These are phyloP conservation scores for Gymnocephalus cernua DNA, from an alignment of 2,113 vertebrate species.

Conservation along the genomic window DNA sequence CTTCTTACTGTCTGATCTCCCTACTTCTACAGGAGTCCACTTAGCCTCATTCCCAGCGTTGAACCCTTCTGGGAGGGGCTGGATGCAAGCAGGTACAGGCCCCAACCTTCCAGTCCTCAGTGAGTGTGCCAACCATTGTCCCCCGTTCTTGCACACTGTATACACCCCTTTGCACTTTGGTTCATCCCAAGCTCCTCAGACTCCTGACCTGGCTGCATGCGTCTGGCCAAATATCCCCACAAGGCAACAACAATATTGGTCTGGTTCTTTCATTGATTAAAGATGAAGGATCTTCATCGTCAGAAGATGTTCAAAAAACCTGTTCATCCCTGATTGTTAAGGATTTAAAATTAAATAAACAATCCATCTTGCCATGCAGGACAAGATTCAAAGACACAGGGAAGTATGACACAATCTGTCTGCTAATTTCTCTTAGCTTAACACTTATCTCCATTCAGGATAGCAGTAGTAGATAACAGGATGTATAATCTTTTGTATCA, in stretches of 20 bases:
- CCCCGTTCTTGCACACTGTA: constrained; percentile 51
- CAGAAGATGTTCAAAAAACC: not conserved
- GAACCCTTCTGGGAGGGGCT: constrained; percentile 83
- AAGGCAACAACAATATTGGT: constrained; percentile 60
- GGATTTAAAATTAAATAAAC: not conserved
- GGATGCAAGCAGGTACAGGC: constrained; percentile 80
- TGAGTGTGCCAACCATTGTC: constrained; percentile 79
- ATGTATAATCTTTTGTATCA: not conserved
- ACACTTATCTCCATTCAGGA: not conserved
- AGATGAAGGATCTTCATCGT: constrained; percentile 12
- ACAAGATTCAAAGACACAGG: not conserved
- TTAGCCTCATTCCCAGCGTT: constrained; percentile 83
- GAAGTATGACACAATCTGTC: not conserved
- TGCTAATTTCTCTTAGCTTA: not conserved
- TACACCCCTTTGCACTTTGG: constrained; percentile 63
- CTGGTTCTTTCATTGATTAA: constrained; percentile 9
- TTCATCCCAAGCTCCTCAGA: constrained; percentile 44
- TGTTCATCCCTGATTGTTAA: not conserved
- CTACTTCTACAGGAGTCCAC: constrained; percentile 81
- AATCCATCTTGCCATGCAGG: not conserved
- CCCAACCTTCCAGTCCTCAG: constrained; percentile 79
- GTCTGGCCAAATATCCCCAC: constrained; percentile 56
- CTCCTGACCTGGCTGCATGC: constrained; percentile 72
- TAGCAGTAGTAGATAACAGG: not conserved
- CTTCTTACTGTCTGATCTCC: constrained; percentile 76